phyloP scores from a whole-genome alignment of 2,888 invertebrate species.

The Amphipyra tragopoginis region DNA sequence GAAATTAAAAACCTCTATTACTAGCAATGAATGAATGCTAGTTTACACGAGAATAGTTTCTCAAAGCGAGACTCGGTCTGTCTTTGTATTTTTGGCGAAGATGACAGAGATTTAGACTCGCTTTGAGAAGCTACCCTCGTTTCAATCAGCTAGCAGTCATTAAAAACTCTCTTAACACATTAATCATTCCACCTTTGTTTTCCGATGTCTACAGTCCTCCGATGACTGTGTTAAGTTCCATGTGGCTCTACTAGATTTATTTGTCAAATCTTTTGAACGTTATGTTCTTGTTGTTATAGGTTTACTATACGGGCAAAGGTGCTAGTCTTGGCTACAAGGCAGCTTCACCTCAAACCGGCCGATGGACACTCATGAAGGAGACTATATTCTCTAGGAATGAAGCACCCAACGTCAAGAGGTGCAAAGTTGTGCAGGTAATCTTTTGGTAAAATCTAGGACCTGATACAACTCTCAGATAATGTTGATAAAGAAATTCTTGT shows the following conservation, averaged over 20 bases:
- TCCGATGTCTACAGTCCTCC: no score
- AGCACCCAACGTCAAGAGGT: slow-evolving; percentile 75
- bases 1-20: background rate
- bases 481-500: no score
- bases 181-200: no score
- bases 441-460: background rate
- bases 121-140: no score
- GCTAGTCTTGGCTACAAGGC: slow-evolving; percentile 95
- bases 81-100: no score
- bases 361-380: slow-evolving; percentile 91
- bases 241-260: no score
- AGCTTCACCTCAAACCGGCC: slow-evolving; percentile 86
- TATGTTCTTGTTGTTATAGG: slow-evolving; percentile 72
- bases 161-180: background rate
- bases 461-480: no score
- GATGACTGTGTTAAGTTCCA: no score
- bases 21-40: no score
- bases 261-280: background rate
- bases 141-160: background rate
- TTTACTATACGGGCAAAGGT: slow-evolving; percentile 96
- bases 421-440: slow-evolving; percentile 79
- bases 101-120: no score
- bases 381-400: slow-evolving; percentile 81
- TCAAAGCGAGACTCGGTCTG: no score
- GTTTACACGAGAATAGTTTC: no score